Base-by-base conservation (phyloP, 2,797 vertebrate genomes). In the Sebastes steindachneri region DNA sequence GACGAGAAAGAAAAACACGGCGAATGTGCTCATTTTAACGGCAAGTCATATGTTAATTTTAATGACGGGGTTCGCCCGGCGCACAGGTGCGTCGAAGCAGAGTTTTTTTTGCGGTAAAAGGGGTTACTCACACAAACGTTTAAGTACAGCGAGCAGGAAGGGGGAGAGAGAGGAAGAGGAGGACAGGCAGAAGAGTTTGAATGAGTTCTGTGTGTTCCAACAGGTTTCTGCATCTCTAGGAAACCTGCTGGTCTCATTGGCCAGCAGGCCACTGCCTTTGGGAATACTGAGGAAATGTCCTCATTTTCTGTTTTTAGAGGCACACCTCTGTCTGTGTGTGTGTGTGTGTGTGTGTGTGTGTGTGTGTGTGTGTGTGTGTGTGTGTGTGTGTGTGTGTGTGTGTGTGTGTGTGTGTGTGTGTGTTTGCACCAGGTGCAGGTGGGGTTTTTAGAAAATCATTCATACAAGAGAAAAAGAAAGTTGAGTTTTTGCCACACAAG, bases 231-330 rank as follows among this genome's bases (percentile, higher is more conserved):
- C 78, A 75, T 83, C 78, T 84, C 31, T 0, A 26, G 75, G 84
- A 90, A 88, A 88, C 60, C 80, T 73, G 83, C 81, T n/a, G 79
- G 54, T 81, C 73, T 87, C 76, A 54, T 72, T 85, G 81, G 84
- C 76, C 75, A 67, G 76, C 62, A 45, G 77, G 79, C 60, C 23
- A 7, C 55, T 35, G 66, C 87, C 81, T 11, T 3, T 1, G 87
- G 88, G 82, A 92, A 86, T 81, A 78, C 75, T 59, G 41, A 85
- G 87, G 86, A 89, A 92, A 93, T 90, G 91, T 93, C 87, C 88
- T 93, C 66, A 89, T 90, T 87, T 90, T 91, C 88, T 92, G 90
- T 86, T 93, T 92, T 88, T 68, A 48, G 73, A 87, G 73, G 68
- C 65, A 68, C 76, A 29, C 72, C 67, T 86, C 48, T 77, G 66